phyloP scores from a whole-genome alignment of 2,113 vertebrate species.

The Tor tambroides region DNA sequence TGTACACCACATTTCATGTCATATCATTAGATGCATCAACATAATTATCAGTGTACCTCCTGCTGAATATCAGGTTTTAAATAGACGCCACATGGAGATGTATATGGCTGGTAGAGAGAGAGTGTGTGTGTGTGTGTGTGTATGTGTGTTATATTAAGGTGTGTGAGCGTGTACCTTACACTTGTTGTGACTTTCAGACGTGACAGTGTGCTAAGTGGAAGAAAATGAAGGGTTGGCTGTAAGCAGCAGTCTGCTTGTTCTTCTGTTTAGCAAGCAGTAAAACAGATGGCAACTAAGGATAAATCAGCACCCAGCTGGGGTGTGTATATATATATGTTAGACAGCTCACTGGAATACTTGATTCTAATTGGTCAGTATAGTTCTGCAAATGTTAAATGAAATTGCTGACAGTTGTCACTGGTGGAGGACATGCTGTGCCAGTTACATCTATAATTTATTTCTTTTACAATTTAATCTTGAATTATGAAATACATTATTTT shows the following conservation, averaged over 20 bases:
- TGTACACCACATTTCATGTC: background rate
- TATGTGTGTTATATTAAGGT: background rate
- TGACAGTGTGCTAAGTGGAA: constrained; percentile 21
- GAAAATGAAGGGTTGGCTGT: constrained; percentile 8
- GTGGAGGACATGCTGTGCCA: background rate
- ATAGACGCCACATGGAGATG: background rate
- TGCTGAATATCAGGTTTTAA: background rate
- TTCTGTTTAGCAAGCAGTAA: constrained; percentile 33
- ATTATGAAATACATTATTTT: too few species aligned
- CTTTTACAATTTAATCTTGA: background rate
- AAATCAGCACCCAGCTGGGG: constrained; percentile 15
- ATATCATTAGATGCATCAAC: background rate
- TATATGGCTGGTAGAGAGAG: background rate
- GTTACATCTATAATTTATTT: background rate
- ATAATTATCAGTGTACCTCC: background rate
- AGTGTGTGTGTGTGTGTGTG: background rate
- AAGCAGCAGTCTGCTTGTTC: background rate
- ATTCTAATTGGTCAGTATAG: background rate
- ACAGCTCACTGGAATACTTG: background rate
- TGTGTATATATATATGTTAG: too few species aligned
- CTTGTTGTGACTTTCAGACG: constrained; percentile 12
- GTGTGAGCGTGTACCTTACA: background rate
- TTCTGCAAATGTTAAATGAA: background rate
- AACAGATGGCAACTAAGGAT: constrained; percentile 23
- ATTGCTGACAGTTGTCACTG: background rate